These are phyloP conservation scores for Formica exsecta DNA, from an alignment of 1,140 invertebrate genomes.

Conservation along the genomic window DNA sequence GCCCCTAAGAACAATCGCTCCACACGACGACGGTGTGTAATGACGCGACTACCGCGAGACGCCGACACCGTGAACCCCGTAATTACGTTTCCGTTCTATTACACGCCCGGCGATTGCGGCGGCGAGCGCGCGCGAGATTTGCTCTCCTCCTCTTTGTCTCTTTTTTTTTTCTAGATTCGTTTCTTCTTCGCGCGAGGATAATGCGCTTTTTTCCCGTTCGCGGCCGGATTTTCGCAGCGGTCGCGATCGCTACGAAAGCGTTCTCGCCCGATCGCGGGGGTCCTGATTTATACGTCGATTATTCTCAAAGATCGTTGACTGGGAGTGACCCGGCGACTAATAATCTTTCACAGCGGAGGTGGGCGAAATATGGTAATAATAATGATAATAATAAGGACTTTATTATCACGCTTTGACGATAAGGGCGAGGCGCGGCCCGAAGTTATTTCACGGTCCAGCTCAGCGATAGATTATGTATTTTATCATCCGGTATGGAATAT, in stretches of 20 bases:
- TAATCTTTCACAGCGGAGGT: slow-evolving; percentile 63
- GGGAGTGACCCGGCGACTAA: slow-evolving; percentile 48
- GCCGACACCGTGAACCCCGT: slow-evolving; percentile 62
- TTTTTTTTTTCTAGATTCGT: not conserved
- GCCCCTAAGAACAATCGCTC: slow-evolving; percentile 65
- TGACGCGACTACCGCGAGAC: slow-evolving; percentile 72
- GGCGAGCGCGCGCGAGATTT: slow-evolving; percentile 56
- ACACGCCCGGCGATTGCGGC: slow-evolving; percentile 48
- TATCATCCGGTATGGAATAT: not conserved
- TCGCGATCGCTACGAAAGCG: not conserved
- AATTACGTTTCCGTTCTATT: slow-evolving; percentile 76
- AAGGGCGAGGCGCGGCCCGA: slow-evolving; percentile 12
- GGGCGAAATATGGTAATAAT: slow-evolving; percentile 36
- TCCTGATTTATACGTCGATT: slow-evolving; percentile 47
- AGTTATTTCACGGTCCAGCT: slow-evolving; percentile 27
- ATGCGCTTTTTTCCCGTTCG: slow-evolving; percentile 1
- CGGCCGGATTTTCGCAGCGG: not conserved
- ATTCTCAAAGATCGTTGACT: slow-evolving; percentile 34
- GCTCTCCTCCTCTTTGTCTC: not conserved
- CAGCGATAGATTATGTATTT: slow-evolving; percentile 3
- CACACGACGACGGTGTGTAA: slow-evolving; percentile 66
- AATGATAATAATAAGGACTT: slow-evolving; percentile 42
- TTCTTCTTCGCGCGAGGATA: not conserved
- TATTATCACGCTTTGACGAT: slow-evolving; percentile 41
- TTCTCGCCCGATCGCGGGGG: too few relatives aligned